These are phyloP conservation scores for Thunnus maccoyii DNA, from an alignment of 2,113 vertebrate genomes.

Conservation along the genomic window DNA sequence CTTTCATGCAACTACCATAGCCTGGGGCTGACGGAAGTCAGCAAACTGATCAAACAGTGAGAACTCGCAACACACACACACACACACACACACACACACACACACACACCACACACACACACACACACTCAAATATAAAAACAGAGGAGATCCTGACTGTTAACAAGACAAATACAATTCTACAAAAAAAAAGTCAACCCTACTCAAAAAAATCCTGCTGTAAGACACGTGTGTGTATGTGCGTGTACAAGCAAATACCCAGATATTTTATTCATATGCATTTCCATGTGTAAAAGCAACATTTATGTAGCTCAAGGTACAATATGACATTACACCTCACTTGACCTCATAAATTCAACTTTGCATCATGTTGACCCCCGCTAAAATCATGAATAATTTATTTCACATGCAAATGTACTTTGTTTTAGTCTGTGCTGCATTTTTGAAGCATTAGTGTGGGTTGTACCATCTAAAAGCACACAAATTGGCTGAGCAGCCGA, in stretches of 20 bases:
- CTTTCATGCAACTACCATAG: conserved; percentile 14
- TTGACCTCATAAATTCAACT: conserved; percentile 50
- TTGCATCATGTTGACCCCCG: conserved; percentile 34
- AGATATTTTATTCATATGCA: conserved; percentile 23
- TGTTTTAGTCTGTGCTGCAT: conserved; percentile 28
- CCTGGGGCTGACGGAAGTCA: conserved; percentile 45
- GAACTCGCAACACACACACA: conserved; percentile 7
- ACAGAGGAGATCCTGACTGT: neutral
- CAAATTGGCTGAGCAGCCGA: conserved; percentile 20
- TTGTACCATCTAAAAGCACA: conserved; percentile 27
- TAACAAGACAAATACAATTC: conserved; percentile 25
- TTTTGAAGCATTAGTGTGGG: conserved; percentile 29
- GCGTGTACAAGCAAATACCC: neutral
- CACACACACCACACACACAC: conserved; percentile 2
- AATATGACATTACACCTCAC: conserved; percentile 28
- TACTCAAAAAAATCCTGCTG: neutral
- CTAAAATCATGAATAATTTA: conserved; percentile 56
- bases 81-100: neutral
- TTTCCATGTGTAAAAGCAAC: conserved; percentile 12
- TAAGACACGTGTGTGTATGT: neutral
- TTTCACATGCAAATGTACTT: conserved; percentile 48
- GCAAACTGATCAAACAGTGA: conserved; percentile 48
- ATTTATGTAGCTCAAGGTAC: conserved; percentile 20
- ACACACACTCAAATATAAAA: conserved; percentile 1
- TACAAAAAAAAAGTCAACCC: conserved; percentile 28